These are phyloP conservation scores for Mergus octosetaceus DNA, from an alignment of 2,797 vertebrate genomes.

Conservation along the genomic window DNA sequence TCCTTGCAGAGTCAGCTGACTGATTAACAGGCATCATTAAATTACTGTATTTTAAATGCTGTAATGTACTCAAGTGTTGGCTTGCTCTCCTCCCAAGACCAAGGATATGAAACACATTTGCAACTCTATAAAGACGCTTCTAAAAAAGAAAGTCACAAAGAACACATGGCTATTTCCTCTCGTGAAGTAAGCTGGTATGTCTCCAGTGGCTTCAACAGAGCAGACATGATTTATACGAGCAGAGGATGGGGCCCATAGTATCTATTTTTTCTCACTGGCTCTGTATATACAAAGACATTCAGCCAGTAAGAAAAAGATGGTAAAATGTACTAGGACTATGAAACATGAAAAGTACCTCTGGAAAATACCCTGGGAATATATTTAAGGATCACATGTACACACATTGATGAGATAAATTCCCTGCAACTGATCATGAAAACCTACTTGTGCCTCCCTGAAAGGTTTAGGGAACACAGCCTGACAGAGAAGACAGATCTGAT, in stretches of 20 bases:
- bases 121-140: constrained; percentile 40
- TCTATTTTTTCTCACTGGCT: constrained; percentile 4
- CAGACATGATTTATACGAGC: background rate
- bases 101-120: constrained; percentile 68
- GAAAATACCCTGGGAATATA: background rate
- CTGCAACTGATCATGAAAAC: background rate
- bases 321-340: constrained; percentile 29
- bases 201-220: background rate
- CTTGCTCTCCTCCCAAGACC: constrained; percentile 45
- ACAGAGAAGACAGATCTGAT: background rate
- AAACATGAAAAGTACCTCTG: background rate
- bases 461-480: background rate
- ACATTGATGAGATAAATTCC: background rate
- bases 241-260: background rate
- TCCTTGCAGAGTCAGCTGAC: background rate
- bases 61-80: background rate
- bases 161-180: constrained; percentile 19
- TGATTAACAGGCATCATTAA: constrained; percentile 39
- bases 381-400: constrained; percentile 8
- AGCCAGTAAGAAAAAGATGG: background rate
- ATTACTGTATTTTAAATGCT: constrained; percentile 44
- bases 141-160: constrained; percentile 35
- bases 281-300: background rate
- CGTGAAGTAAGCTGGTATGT: background rate
- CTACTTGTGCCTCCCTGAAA: background rate